Base-by-base conservation (phyloP, 2,888 invertebrate species). In the Oscheius onirici region DNA sequence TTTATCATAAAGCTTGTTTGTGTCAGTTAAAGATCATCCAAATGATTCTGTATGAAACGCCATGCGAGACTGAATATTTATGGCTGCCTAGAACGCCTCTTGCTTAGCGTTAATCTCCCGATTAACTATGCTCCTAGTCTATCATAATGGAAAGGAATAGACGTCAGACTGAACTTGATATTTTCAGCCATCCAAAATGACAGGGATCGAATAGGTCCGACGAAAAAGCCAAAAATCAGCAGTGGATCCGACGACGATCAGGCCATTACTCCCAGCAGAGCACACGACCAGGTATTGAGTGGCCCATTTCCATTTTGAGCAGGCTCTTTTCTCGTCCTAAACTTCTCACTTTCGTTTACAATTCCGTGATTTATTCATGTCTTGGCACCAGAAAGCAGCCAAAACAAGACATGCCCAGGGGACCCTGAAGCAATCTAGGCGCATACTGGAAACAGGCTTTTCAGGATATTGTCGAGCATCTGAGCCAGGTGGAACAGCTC, bases 181-280 rank as follows among this genome's bases (percentile, higher is more conserved):
- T 24, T 80, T 84, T 70, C 78, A 85, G 86, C 86, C 10, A 86
- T 86, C 55, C 86, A 86, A 81, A 86, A 86, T 75, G 86, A 86
- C 66, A 83, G 86, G 11, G 86, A 86, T 57, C 71, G 86, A 34
- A 87, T 86, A 55, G 86, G 86, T 0, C 86, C 86, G 34, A 86
- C 86, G 61, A 87, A 87, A 60, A 87, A 81, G 63, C 69, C 75
- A 24, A 82, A 82, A 69, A 76, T 81, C 69, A 78, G 79, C 72
- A 77, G 77, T 58, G 82, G 82, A 26, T 77, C 76, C 24, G 82
- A 82, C 60, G 79, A 79, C 46, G 82, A 82, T 52, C 76, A 77
- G 68, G 77, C 79, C 5, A 72, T 73, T n/a, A 80, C 82, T 1
- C 82, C 80, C 22, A 74, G 74, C 34, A 57, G 79, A 43, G 71